Evolutionary conservation across 1,140 invertebrate genomes (phyloP), one percentile per base, ranked within the genome.

Genomic region (Mactra quadrangularis): DNA sequence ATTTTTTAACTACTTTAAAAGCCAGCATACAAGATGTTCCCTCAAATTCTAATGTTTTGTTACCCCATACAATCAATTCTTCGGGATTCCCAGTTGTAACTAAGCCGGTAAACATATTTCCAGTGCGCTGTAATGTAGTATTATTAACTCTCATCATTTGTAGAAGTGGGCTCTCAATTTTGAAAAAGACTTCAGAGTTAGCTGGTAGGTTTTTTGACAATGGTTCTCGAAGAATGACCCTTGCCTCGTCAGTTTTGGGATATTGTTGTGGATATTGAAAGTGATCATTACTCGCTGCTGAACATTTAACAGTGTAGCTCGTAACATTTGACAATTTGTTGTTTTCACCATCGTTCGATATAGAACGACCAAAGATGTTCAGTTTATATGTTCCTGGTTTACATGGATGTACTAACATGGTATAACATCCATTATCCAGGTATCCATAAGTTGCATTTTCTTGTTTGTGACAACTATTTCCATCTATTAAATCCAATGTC

Each of bases 351-450:
- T 75, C 70, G 27, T 81, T 57, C 22, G 41, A 50, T 17, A 35
- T 41, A n/a, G 25, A 22, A 22, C 64, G 33, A 17, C 68, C 81
- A 64, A 62, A 87, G 15, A 87, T 41, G 11, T 15, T 29, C 7
- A 87, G 60, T 22, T 33, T 66, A 47, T 68, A 87, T 35, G 31
- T 85, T 6, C 75, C 81, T 0, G 71, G 19, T 27, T 57, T 52
- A 13, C 57, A 70, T 31, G 83, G 83, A 29, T 60, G 38, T 3
- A 87, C 62, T 15, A 60, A 27, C 6, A 87, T 31, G 45, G 29
- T 71, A 27, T 52, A 77, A 22, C 19, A 3, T 59, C 35, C 53
- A 41, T 59, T 74, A 27, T 74, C 55, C 7, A 4, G n/a, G 22
- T 59, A 59, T 15, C 11, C 71, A 41, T 57, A 74, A 3, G 52